phyloP scores from a whole-genome alignment of 2,797 vertebrate genomes.

The Sebastes aleutianus region DNA sequence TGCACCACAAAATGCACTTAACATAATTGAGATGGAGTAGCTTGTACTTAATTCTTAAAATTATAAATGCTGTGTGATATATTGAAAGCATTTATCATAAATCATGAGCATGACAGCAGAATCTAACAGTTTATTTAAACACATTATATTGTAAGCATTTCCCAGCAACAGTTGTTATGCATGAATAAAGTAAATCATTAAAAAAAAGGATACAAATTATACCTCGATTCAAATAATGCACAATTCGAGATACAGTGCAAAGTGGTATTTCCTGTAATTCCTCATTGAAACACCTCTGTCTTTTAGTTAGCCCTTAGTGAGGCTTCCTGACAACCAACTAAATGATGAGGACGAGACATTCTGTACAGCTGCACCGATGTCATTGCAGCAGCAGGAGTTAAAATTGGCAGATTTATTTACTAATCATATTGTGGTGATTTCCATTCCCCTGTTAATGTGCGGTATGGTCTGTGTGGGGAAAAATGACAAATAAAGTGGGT shows the following conservation, averaged over 20 bases:
- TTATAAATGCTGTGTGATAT: not conserved
- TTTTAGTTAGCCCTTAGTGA: not conserved
- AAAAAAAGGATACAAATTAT: not conserved
- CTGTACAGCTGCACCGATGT: slow-evolving; percentile 23
- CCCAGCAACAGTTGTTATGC: not conserved
- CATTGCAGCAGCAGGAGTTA: slow-evolving; percentile 17
- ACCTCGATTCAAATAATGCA: not conserved
- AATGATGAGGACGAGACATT: slow-evolving; percentile 6
- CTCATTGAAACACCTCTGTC: no score
- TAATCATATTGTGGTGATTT: slow-evolving; percentile 36
- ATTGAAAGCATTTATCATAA: not conserved
- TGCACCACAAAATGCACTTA: not conserved
- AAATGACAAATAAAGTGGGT: slow-evolving; percentile 36
- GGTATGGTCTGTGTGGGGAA: not conserved
- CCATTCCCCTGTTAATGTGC: slow-evolving; percentile 1
- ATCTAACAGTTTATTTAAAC: not conserved
- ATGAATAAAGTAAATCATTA: not conserved
- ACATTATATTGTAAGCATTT: not conserved
- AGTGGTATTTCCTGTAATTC: not conserved
- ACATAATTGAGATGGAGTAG: not conserved
- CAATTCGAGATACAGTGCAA: not conserved
- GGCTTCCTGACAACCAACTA: not conserved
- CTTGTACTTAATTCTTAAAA: not conserved
- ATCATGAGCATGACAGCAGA: not conserved
- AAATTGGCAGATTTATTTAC: slow-evolving; percentile 47